Conservation (phyloP, 2,113 vertebrate genomes). For the Notechis scutatus region DNA sequence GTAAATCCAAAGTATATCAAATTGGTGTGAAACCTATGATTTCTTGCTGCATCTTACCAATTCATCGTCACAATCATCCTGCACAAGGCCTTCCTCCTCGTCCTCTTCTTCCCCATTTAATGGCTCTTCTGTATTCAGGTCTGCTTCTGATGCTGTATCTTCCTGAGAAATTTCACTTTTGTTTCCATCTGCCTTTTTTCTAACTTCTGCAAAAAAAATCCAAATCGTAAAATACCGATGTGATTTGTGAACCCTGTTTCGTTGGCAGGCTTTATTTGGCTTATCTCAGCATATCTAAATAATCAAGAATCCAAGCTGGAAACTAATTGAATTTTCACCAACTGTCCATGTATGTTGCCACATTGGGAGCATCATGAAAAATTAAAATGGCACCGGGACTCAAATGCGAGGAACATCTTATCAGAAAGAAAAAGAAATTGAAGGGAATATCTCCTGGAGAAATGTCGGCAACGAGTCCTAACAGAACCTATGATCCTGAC, state of each 20-base stretch:
- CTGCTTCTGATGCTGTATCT: constrained; percentile 76
- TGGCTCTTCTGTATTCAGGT: constrained; percentile 65
- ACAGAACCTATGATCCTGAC: not conserved
- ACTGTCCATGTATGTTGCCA: not conserved
- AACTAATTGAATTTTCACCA: not conserved
- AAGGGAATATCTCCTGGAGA: not conserved
- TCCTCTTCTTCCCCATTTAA: constrained; percentile 76
- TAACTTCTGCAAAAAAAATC: constrained; percentile 64
- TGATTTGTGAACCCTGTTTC: not conserved
- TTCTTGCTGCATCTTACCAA: constrained; percentile 68
- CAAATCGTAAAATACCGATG: not conserved
- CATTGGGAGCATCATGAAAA: not conserved
- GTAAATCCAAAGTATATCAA: not conserved
- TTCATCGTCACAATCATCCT: constrained; percentile 77
- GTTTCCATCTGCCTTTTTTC: constrained; percentile 72
- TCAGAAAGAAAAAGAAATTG: not conserved
- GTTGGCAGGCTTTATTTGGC: not conserved
- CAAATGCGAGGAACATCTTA: not conserved
- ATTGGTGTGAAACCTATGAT: not conserved
- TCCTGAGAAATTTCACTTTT: constrained; percentile 70
- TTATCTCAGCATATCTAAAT: not conserved
- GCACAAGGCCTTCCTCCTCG: constrained; percentile 74
- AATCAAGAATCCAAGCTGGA: not conserved
- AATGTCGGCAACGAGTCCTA: not conserved
- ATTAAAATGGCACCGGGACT: not conserved